Evolutionary conservation across 2,888 invertebrate species (phyloP).

Genomic region (Gerris lacustris): DNA sequence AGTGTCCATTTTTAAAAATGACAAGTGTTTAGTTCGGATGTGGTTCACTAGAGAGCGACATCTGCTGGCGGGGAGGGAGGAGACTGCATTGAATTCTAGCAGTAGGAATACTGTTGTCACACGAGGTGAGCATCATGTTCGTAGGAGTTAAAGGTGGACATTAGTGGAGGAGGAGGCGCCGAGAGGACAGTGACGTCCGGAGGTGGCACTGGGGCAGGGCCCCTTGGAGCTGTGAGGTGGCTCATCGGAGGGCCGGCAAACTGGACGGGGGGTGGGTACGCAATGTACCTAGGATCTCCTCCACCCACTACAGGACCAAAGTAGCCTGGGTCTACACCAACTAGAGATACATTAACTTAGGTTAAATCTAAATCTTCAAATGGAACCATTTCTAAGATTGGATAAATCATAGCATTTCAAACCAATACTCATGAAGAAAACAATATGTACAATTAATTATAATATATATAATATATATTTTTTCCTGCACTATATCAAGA

Average conservation of each 20-base stretch:
- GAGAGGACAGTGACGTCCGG: constrained; percentile 32
- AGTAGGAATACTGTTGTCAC: constrained; percentile 26
- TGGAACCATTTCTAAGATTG: not conserved
- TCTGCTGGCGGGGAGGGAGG: not conserved
- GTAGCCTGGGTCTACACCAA: not conserved
- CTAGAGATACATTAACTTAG: not conserved
- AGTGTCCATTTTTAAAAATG: too few relatives aligned
- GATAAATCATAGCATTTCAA: not conserved
- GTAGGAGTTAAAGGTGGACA: constrained; percentile 28
- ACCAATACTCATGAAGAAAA: not conserved
- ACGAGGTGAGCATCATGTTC: constrained; percentile 33
- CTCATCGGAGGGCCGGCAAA: constrained; percentile 44
- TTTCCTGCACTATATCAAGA: too few relatives aligned
- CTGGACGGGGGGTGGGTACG: constrained; percentile 63
- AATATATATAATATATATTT: too few relatives aligned
- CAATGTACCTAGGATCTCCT: constrained; percentile 49
- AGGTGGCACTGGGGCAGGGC: constrained; percentile 38
- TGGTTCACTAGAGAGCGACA: not conserved
- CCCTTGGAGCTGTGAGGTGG: constrained; percentile 28
- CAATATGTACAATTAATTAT: not conserved
- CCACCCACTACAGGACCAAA: constrained; percentile 7
- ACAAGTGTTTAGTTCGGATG: too few relatives aligned
- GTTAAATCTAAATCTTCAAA: constrained; percentile 7
- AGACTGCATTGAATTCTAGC: constrained; percentile 3
- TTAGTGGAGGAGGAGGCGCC: constrained; percentile 28